phyloP scores from a whole-genome alignment of 2,888 invertebrate genomes.

The Prenolepis imparis region DNA sequence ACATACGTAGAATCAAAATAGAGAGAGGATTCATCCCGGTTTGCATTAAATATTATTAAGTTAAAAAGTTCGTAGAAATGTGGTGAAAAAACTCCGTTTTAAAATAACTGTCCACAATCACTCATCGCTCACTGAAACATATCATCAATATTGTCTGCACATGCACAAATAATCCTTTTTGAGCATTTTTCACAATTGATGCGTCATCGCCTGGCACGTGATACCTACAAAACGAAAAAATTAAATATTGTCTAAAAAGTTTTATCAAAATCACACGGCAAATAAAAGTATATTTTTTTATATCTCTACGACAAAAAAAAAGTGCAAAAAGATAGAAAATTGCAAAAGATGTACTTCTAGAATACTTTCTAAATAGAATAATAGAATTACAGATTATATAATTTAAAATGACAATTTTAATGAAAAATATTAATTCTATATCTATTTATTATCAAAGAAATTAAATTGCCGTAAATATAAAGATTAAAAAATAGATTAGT shows the following conservation, averaged over 20 bases:
- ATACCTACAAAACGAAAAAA: conserved; percentile 64
- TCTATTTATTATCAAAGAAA: neutral
- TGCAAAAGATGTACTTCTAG: neutral
- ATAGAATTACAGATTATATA: neutral
- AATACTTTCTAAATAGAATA: neutral
- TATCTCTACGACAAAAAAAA: neutral
- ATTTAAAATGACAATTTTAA: conserved; percentile 3
- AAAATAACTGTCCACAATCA: conserved; percentile 29
- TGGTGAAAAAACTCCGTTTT: conserved; percentile 2
- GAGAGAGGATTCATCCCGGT: conserved; percentile 10
- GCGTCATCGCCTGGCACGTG: conserved; percentile 73
- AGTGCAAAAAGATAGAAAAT: neutral
- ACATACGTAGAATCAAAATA: conserved; percentile 9
- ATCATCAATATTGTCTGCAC: conserved; percentile 42
- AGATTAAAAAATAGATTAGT: neutral
- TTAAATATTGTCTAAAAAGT: neutral
- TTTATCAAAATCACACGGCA: neutral
- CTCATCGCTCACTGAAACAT: neutral
- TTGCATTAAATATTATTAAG: conserved; percentile 14
- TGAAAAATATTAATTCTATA: neutral
- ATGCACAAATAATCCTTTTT: conserved; percentile 29
- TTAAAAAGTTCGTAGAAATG: conserved; percentile 18
- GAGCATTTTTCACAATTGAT: conserved; percentile 42
- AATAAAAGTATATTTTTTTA: conserved; percentile 10
- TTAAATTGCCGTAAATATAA: neutral